phyloP scores from a whole-genome alignment of 2,888 invertebrate species.

The Panzeria rudis region DNA sequence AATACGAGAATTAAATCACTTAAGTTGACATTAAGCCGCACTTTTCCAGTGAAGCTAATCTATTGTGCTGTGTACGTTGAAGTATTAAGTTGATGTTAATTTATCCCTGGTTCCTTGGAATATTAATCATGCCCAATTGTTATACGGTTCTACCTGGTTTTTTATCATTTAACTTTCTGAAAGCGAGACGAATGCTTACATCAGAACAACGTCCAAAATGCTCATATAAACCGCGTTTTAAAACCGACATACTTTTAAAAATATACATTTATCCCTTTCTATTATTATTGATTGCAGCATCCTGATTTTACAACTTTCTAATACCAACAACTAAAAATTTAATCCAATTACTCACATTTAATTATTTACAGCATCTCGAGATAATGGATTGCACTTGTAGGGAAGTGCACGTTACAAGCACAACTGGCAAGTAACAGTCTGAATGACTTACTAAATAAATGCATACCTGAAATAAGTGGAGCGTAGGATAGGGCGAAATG shows the following conservation, averaged over 20 bases:
- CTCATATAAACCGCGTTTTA: not conserved
- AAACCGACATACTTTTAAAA: not conserved
- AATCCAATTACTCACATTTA: conserved; percentile 29
- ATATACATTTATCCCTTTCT: not conserved
- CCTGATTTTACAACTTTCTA: not conserved
- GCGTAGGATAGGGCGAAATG: not conserved
- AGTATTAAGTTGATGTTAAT: too few species aligned
- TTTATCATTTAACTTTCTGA: too few species aligned
- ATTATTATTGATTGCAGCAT: not conserved
- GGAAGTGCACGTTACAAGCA: conserved; percentile 31
- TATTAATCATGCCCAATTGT: too few species aligned
- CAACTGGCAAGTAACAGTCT: not conserved
- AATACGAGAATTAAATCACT: too few species aligned
- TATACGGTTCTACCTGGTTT: too few species aligned
- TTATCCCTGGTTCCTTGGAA: too few species aligned
- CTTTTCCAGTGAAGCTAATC: too few species aligned
- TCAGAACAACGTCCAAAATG: too few species aligned
- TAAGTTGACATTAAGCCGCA: too few species aligned
- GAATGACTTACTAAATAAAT: conserved; percentile 1
- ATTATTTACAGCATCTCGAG: conserved; percentile 46
- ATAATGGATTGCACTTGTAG: conserved; percentile 51
- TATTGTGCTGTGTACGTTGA: too few species aligned
- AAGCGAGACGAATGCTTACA: too few species aligned
- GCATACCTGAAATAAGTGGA: conserved; percentile 8
- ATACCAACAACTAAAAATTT: conserved; percentile 24